phyloP scores from a whole-genome alignment of 2,888 invertebrate species.

The Rhamphomyia laevipes region DNA sequence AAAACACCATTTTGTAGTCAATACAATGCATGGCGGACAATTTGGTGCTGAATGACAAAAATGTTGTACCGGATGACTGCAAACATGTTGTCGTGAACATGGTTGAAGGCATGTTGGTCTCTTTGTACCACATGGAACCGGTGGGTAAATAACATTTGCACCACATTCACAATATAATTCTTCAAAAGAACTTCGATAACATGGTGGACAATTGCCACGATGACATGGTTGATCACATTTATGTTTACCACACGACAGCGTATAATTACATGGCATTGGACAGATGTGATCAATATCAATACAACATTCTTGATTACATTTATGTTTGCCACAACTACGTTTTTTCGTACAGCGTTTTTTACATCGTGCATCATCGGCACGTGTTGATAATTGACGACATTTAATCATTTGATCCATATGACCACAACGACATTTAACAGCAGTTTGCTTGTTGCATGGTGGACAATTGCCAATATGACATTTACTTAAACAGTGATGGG shows the following conservation, averaged over 20 bases:
- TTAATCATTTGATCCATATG: constrained; percentile 70
- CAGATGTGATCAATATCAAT: constrained; percentile 79
- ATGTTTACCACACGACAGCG: constrained; percentile 77
- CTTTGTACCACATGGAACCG: constrained; percentile 83
- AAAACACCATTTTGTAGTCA: constrained; percentile 75
- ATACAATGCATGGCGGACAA: constrained; percentile 78
- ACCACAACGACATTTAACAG: constrained; percentile 74
- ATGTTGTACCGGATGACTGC: constrained; percentile 73
- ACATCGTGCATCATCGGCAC: constrained; percentile 66
- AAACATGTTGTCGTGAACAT: constrained; percentile 64
- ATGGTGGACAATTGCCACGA: constrained; percentile 68
- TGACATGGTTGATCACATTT: constrained; percentile 85
- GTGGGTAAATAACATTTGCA: constrained; percentile 72
- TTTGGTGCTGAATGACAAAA: constrained; percentile 59
- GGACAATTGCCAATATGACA: constrained; percentile 67
- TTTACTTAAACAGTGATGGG: constrained; percentile 49
- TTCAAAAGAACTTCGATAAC: constrained; percentile 68
- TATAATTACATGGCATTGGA: constrained; percentile 66
- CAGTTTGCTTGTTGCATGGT: constrained; percentile 60
- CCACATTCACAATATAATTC: constrained; percentile 91
- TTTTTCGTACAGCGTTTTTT: constrained; percentile 85
- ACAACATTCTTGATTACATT: constrained; percentile 84
- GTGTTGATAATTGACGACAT: constrained; percentile 57
- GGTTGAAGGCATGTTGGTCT: constrained; percentile 68
- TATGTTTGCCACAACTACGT: constrained; percentile 75